These are phyloP conservation scores for Hermaeophaga mercurialis DNA, from an alignment of 2,888 invertebrate species.

Conservation along the genomic window DNA sequence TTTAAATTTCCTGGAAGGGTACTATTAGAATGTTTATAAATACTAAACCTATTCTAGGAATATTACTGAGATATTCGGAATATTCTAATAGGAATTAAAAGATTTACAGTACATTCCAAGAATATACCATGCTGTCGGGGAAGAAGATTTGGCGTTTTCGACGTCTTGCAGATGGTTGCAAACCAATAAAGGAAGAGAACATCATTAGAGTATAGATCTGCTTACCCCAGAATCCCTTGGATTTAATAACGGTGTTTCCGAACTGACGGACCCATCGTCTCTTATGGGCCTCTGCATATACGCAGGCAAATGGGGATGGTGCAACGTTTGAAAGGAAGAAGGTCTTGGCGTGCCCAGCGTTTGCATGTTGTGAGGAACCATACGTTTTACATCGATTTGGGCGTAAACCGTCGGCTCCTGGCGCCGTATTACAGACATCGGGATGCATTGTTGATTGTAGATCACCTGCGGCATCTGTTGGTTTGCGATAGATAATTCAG, in stretches of 20 bases:
- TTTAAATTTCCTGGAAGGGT: no score
- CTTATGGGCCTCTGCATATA: slow-evolving; percentile 52
- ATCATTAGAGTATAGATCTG: no score
- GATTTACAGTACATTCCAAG: no score
- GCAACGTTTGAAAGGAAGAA: slow-evolving; percentile 55
- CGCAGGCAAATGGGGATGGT: slow-evolving; percentile 53
- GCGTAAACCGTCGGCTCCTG: slow-evolving; percentile 63
- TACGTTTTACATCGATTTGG: slow-evolving; percentile 60
- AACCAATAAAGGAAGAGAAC: no score
- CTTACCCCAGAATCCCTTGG: slow-evolving; percentile 53
- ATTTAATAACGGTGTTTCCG: slow-evolving; percentile 54
- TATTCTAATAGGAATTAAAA: no score
- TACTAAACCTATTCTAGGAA: no score
- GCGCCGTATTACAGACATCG: slow-evolving; percentile 56
- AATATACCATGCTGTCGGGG: no score
- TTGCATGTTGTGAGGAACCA: slow-evolving; percentile 47
- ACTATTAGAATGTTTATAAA: no score
- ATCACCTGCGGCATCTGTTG: slow-evolving; percentile 56
- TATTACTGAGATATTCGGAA: no score
- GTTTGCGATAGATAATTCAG: slow-evolving; percentile 60
- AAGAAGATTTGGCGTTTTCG: no score
- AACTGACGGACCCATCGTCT: slow-evolving; percentile 51
- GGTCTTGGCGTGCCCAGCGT: slow-evolving; percentile 55
- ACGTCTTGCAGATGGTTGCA: no score
- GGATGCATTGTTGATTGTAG: slow-evolving; percentile 55